A percentile compares a stretch with the other conserved stretches of the same genome.
Conservation (phyloP, 2,888 invertebrate genomes). For the Saturnia japonica region DNA sequence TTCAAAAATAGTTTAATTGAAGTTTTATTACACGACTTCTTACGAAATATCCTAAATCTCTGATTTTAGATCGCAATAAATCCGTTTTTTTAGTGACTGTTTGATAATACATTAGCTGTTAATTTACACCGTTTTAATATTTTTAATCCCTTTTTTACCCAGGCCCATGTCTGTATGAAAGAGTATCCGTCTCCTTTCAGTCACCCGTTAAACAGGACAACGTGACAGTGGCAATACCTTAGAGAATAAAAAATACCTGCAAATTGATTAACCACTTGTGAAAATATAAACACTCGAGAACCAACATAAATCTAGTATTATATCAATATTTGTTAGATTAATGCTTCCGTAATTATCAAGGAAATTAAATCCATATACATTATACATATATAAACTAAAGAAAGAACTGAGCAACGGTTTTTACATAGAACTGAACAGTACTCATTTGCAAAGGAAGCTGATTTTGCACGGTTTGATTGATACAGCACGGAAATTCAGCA, state of each 20-base stretch:
- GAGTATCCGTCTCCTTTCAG: too few relatives aligned
- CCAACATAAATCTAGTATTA: neutral
- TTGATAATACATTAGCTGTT: too few relatives aligned
- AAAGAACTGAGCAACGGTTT: neutral
- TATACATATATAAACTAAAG: neutral
- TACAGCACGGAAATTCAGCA: neutral
- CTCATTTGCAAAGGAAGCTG: neutral
- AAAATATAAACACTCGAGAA: neutral
- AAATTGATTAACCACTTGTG: neutral
- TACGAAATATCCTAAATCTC: too few relatives aligned
- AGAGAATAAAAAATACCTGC: neutral
- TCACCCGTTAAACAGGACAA: neutral
- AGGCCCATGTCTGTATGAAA: too few relatives aligned
- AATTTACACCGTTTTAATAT: too few relatives aligned
- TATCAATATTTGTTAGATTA: neutral
- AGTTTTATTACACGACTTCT: too few relatives aligned
- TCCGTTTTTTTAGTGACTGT: too few relatives aligned
- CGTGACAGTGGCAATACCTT: neutral
- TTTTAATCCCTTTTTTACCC: too few relatives aligned
- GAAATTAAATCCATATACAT: neutral
- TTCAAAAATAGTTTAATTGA: too few relatives aligned
- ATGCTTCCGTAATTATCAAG: neutral
- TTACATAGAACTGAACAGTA: neutral
- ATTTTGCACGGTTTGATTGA: neutral
- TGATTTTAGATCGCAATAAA: too few relatives aligned